Evolutionary conservation across 2,113 vertebrate species (phyloP).

Genomic region (Phocoena sinus): DNA sequence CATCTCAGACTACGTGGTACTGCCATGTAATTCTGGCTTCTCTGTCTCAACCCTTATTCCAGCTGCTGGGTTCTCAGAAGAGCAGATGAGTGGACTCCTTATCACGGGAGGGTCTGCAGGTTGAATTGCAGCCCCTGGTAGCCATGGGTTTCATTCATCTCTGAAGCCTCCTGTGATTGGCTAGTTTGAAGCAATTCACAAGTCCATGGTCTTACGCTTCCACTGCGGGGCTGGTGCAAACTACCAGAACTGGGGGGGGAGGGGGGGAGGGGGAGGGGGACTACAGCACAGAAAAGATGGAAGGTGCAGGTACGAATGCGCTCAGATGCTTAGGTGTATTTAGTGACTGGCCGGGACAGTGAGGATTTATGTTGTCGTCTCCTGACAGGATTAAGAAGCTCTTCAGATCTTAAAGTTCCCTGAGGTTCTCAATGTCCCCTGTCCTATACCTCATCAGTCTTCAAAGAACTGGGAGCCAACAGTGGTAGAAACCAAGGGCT

Average conservation of each 20-base stretch:
- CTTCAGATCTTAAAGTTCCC: background rate
- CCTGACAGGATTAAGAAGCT: background rate
- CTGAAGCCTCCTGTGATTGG: background rate
- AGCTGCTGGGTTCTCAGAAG: background rate
- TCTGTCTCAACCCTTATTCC: background rate
- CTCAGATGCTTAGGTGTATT: background rate
- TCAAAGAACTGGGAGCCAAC: background rate
- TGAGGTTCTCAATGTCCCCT: background rate
- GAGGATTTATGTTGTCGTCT: background rate
- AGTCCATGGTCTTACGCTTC: background rate
- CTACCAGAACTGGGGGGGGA: background rate
- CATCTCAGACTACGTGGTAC: background rate
- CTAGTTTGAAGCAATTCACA: background rate
- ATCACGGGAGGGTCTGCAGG: background rate
- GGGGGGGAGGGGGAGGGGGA: accelerated
- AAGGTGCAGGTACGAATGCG: no score
- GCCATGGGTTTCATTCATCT: background rate
- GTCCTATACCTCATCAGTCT: background rate
- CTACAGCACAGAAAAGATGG: background rate
- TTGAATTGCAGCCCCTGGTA: background rate
- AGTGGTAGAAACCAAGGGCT: background rate
- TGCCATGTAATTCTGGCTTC: background rate
- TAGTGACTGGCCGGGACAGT: no score
- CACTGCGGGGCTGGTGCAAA: background rate
- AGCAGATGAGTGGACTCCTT: background rate